Base-by-base conservation (phyloP, 2,797 vertebrate species). In the Avahi laniger region DNA sequence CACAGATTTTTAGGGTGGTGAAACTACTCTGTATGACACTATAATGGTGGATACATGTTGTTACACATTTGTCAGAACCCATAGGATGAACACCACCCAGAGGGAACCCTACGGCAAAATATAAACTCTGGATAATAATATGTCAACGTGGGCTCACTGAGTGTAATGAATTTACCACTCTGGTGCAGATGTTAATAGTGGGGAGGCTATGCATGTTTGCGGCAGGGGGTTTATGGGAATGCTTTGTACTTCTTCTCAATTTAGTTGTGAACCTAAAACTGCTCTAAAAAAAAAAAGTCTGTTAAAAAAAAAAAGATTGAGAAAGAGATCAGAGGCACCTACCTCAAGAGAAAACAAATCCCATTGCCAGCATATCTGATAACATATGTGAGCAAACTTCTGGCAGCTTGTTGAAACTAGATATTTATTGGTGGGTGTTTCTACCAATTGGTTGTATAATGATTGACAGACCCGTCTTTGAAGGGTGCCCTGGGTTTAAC, bases 321-420 rank as follows among this genome's bases (percentile, higher is more conserved):
- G 48, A 79, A 93, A 82, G 14, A 57, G 8, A 84, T 50, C 76
- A 84, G 12, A 46, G 6, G n/a, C 1, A 35, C 11, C 7, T 69
- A 70, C 18, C 75, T 96, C 9, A 59, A 59, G 13, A 83, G 20
- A 52, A 84, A 67, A 59, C 4, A 88, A 76, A 84, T 26, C 57
- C 69, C 30, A 73, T 2, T 50, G 14, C 48, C 41, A 85, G 30
- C 4, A 75, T 76, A 54, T 52, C 13, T 82, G 33, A 61, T 28
- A 67, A 38, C 22, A 78, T 17, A 54, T 10, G 14, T 50, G 50
- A 93, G 33, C 30, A 46, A 73, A 30, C 13, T 61, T 69, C 52
- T 57, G 57, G 43, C 33, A 70, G 61, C 15, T 46, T 46, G 17
- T 70, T 48, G 7, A 54, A 54, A 76, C 35, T 4, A 82, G 20